A percentile compares a stretch with the other conserved stretches of the same genome.
Conservation (phyloP, 2,797 vertebrate species). For the Propithecus deckenii region DNA sequence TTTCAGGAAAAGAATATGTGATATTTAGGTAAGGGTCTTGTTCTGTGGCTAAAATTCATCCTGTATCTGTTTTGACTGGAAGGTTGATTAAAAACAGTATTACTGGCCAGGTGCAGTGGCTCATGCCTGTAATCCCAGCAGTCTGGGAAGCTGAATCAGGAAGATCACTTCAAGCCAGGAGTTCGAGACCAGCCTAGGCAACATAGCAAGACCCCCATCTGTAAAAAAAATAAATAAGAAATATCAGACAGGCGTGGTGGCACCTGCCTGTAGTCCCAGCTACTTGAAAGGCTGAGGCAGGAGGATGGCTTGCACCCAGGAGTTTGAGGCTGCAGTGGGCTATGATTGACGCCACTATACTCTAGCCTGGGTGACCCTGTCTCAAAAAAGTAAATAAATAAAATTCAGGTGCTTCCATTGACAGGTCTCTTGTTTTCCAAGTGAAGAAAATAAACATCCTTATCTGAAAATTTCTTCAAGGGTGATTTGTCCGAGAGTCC, state of each 20-base stretch:
- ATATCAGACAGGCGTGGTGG: no score
- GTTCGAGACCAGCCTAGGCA: no score
- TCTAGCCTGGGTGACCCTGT: no score
- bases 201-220: neutral
- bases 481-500: neutral
- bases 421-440: neutral
- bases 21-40: neutral
- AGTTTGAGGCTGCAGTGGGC: no score
- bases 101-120: no score
- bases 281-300: no score
- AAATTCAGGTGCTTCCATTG: neutral
- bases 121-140: no score
- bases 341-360: no score
- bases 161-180: no score
- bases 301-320: no score
- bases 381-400: neutral
- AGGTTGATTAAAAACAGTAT: neutral
- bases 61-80: neutral
- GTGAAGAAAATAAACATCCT: slow-evolving; percentile 1
- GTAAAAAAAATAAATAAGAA: neutral
- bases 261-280: no score
- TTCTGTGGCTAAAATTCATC: neutral
- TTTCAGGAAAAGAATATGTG: neutral
- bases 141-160: no score
- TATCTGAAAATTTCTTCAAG: slow-evolving; percentile 12